Percentiles rank a stretch among this genome's conserved stretches.
These are phyloP conservation scores for Tamias sibiricus DNA, from an alignment of 2,113 vertebrate species.

Conservation along the genomic window DNA sequence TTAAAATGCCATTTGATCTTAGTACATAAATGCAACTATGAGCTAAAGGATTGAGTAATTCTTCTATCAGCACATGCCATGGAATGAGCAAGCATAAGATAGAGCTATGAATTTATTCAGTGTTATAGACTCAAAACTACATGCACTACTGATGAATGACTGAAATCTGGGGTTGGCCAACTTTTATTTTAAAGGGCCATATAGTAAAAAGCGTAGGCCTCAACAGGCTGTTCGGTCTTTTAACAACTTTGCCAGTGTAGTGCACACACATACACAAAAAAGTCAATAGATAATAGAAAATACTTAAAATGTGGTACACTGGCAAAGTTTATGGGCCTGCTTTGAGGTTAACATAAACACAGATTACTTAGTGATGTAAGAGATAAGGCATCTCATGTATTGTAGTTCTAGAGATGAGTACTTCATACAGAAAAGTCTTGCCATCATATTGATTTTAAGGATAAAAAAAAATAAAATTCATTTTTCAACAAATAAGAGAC, in stretches of 20 bases:
- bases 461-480: conserved; percentile 20
- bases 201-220: background rate
- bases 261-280: too few species aligned
- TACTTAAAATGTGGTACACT: background rate
- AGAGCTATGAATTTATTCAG: background rate
- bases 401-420: background rate
- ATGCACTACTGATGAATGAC: background rate
- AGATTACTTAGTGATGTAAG: conserved; percentile 8
- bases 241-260: background rate
- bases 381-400: background rate
- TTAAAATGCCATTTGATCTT: conserved; percentile 9
- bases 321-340: background rate
- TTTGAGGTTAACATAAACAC: conserved; percentile 11
- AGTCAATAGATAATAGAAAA: background rate
- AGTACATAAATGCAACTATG: conserved; percentile 21
- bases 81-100: background rate
- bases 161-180: background rate
- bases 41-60: background rate
- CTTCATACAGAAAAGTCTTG: background rate
- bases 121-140: background rate
- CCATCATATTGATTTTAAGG: background rate
- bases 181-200: background rate
- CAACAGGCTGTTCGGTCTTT: background rate
- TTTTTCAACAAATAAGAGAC: conserved; percentile 42
- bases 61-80: background rate